Evolutionary conservation across 2,113 vertebrate species (phyloP).

Genomic region (Apodemus speciosus): DNA sequence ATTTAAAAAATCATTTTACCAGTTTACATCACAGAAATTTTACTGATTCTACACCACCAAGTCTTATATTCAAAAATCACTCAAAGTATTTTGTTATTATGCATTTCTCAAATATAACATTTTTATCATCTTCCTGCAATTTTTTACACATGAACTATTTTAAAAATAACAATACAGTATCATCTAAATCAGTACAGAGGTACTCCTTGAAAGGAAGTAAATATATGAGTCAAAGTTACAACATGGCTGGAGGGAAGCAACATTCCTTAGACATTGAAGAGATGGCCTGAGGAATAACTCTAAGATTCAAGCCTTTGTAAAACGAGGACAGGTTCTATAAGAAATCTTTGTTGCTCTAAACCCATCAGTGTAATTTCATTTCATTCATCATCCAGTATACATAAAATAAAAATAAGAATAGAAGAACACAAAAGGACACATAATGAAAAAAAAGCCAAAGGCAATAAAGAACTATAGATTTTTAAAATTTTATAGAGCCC

Average conservation of each 20-base stretch:
- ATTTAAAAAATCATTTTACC: not conserved
- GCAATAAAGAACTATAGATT: not conserved
- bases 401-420: not conserved
- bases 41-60: not conserved
- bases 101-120: not conserved
- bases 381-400: not conserved
- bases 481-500: not conserved
- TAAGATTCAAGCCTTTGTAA: not conserved
- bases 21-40: not conserved
- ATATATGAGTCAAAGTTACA: not conserved
- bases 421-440: not conserved
- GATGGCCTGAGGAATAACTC: not conserved
- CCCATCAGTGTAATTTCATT: not conserved
- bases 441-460: not conserved
- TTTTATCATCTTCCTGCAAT: not conserved
- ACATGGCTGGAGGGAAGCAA: not conserved
- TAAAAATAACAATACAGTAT: not conserved
- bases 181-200: not conserved
- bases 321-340: not conserved
- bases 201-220: not conserved
- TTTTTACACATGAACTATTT: slow-evolving; percentile 21
- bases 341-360: not conserved
- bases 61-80: not conserved
- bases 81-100: not conserved
- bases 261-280: not conserved